Conservation (phyloP, 2,797 vertebrate species). For the Hemibagrus guttatus region DNA sequence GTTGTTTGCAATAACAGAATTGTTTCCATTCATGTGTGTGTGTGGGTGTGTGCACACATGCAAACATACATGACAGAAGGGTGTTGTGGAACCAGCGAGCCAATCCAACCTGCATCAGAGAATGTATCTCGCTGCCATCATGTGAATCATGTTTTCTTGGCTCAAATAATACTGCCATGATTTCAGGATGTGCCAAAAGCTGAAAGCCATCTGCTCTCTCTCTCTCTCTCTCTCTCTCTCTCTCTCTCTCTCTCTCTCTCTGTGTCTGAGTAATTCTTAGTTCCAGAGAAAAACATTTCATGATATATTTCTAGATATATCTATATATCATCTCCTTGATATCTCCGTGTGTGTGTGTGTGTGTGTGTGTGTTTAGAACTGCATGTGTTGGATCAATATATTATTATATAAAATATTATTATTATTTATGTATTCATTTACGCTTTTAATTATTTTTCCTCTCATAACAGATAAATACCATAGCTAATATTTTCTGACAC, state of each 20-base stretch:
- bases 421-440: too few relatives aligned
- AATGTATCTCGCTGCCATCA: not conserved
- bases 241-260: conserved; percentile 11
- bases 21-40: not conserved
- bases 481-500: too few relatives aligned
- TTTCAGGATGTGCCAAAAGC: conserved; percentile 30
- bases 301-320: not conserved
- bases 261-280: not conserved
- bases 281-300: not conserved
- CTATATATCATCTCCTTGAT: not conserved
- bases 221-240: conserved; percentile 30
- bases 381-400: not conserved
- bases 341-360: not conserved
- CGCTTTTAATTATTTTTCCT: not conserved
- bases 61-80: not conserved
- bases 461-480: not conserved
- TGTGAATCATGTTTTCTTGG: conserved; percentile 29
- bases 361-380: not conserved
- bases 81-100: not conserved
- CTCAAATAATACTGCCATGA: conserved; percentile 31
- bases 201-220: conserved; percentile 45
- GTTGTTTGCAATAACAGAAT: not conserved
- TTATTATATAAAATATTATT: too few relatives aligned
- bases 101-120: not conserved
- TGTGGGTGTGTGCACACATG: not conserved